Base-by-base conservation (phyloP, 2,797 vertebrate species). In the Lithobates pipiens region DNA sequence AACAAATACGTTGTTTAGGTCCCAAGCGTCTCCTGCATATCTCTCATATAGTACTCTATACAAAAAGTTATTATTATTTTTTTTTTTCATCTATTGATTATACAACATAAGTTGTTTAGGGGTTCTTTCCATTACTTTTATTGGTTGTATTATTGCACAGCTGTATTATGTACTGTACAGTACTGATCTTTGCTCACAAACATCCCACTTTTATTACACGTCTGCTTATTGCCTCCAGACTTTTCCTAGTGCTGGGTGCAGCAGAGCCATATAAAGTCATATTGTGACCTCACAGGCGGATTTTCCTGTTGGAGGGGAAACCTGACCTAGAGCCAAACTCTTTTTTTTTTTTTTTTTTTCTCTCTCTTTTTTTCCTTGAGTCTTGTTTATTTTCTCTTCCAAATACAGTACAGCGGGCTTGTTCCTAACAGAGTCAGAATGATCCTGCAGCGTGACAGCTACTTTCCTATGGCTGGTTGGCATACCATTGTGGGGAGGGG, bases 221-320 rank as follows among this genome's bases (percentile, higher is more conserved):
- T 27, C 32, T 44, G 54, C 29, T 82, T 82, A 68, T 74, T 50
- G 27, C 73, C n/a, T 25, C 2, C 69, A 69, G 34, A 65, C 44
- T 68, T 68, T 70, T 76, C 76, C 39, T 29, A 69, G 18, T 1
- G 18, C 27, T 36, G 65, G 81, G 61, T 54, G 73, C 13, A 77
- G 76, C 57, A 2, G 9, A 46, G 29, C n/a, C 25, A 39, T 77
- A 34, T 63, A 84, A 61, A n/a, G 82, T 61, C 42, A 44, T n/a
- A 70, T 77, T 84, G 75, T 84, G 74, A 77, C 46, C 2, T 77
- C 67, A 84, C 21, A 18, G 18, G 29, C 23, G 67, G 74, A n/a
- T 29, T 77, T 77, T 84, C 74, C 82, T 84, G 42, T 10, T 18
- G 23, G 21, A 68, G 63, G 34, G 73, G 63, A 76, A 77, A 77